Evolutionary conservation across 2,113 vertebrate species (phyloP).

Genomic region (Sapajus apella): DNA sequence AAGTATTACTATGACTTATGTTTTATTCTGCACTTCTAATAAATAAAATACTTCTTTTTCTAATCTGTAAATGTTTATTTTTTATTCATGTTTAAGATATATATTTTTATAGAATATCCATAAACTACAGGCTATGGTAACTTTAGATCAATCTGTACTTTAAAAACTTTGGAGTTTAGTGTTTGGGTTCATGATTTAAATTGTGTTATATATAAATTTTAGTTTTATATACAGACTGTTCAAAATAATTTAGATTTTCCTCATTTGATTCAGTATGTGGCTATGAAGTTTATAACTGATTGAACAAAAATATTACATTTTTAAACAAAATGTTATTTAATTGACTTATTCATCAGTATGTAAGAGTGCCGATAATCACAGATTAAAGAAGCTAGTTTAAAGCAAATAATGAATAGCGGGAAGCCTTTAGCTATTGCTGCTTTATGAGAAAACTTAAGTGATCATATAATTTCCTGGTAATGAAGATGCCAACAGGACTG

Average conservation of each 20-base stretch:
- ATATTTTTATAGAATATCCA: neutral
- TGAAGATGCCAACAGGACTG: neutral
- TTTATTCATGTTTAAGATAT: neutral
- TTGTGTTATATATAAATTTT: neutral
- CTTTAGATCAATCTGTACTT: neutral
- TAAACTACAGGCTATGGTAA: neutral
- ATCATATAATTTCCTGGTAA: neutral
- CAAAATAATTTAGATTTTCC: neutral
- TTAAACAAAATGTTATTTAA: neutral
- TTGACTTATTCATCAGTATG: neutral
- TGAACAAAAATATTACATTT: neutral
- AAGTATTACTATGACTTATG: neutral
- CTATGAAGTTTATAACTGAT: neutral
- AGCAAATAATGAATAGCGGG: neutral
- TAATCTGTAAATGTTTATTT: neutral
- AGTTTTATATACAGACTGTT: neutral
- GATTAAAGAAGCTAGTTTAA: neutral
- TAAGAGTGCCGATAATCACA: neutral
- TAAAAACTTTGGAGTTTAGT: neutral
- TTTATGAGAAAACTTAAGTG: slow-evolving; percentile 16
- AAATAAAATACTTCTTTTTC: neutral
- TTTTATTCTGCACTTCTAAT: neutral
- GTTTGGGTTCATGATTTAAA: neutral
- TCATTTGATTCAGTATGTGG: neutral
- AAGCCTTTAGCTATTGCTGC: neutral